These are phyloP conservation scores for Nymphicus hollandicus DNA, from an alignment of 2,113 vertebrate genomes.

Conservation along the genomic window DNA sequence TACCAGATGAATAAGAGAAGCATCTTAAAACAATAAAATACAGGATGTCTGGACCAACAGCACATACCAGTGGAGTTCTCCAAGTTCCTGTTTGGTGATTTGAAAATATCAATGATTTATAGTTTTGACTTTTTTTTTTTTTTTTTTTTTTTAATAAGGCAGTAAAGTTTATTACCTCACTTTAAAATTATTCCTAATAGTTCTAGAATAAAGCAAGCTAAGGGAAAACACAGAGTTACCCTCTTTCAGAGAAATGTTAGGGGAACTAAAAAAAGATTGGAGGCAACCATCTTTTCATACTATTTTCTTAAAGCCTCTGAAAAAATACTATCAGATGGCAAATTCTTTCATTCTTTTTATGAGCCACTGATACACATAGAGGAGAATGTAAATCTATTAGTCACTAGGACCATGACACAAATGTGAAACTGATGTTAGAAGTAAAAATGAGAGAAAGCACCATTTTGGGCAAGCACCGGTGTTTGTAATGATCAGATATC, in stretches of 20 bases:
- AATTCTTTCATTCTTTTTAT: neutral
- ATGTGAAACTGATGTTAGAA: neutral
- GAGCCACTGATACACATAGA: neutral
- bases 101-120: slow-evolving; percentile 22
- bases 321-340: neutral
- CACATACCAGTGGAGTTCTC: neutral
- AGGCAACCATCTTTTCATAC: neutral
- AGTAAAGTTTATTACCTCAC: neutral
- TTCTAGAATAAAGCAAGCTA: neutral
- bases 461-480: rapidly evolving
- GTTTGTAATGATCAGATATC: neutral
- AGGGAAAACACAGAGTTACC: neutral
- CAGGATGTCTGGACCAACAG: slow-evolving; percentile 25
- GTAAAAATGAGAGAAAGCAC: neutral
- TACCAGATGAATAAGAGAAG: neutral
- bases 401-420: neutral
- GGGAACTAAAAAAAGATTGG: neutral
- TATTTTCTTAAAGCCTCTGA: neutral
- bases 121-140: neutral
- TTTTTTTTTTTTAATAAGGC: neutral
- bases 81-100: neutral
- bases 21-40: slow-evolving; percentile 58
- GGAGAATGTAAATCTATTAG: neutral
- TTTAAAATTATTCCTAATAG: neutral
- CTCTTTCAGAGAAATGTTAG: neutral